Evolutionary conservation across 2,797 vertebrate species (phyloP), one percentile per base, ranked within the genome.

Genomic region (Darevskia mixta): DNA sequence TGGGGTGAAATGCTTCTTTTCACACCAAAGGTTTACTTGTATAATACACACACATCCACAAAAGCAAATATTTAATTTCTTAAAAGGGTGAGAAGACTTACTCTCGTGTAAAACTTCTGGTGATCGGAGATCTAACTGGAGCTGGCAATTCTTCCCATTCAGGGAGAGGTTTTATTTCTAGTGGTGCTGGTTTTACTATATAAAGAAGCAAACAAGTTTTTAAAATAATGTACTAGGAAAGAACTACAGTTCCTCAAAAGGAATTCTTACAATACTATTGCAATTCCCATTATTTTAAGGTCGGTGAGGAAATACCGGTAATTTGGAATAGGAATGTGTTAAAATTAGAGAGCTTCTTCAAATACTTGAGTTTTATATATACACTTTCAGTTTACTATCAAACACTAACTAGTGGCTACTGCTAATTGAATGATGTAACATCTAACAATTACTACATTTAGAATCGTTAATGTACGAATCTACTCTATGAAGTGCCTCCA

Each of bases 131-230:
- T 95, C 98, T 98, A 77, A 99, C 98, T 1, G 99, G 99, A 64
- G 98, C 98, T 84, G 97, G 98, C 41, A 98, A 96, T 96, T 99
- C 99, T 94, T 99, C 99, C 98, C 98, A 99, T 93, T 99, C 99
- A 55, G 98, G 96, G 91, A 99, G 90, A 79, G 98, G 98, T 96
- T 98, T 99, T 94, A 99, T 99, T 97, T 99, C 98, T 96, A 99
- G 95, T 76, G 99, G 99, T 88, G 99, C 99, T 71, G 98, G 99
- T 96, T 97, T 99, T 95, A 95, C 99, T 99, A 95, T 61, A 96
- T 89, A 91, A 69, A 88, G 88, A 95, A 92, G 91, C 0, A 94
- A 73, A 95, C 5, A 94, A 55, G 66, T 29, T 91, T 93, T 91
- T 91, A 89, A 66, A 49, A 91, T 2, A 89, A 82, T 91, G 78